Percentiles rank a stretch among this genome's conserved stretches.
Conservation (phyloP, 2,797 vertebrate genomes). For the Pangasius sanitwongsei region DNA sequence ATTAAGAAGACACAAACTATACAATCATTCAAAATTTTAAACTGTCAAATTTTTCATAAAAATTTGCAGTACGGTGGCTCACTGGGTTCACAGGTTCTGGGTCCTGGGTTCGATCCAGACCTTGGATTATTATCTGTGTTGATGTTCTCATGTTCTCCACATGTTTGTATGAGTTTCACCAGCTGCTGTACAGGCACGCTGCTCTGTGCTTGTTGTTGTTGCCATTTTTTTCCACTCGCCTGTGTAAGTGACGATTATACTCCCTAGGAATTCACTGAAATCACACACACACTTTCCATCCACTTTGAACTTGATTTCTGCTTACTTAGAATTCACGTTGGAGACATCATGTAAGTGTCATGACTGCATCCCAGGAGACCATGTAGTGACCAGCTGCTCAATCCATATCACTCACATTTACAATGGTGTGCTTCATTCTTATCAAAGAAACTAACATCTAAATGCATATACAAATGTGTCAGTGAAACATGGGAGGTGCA, state of each 20-base stretch:
- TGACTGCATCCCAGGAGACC: not conserved
- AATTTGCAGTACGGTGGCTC: not conserved
- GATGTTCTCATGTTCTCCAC: not conserved
- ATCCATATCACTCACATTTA: not conserved
- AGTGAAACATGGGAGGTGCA: not conserved
- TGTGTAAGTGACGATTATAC: not conserved
- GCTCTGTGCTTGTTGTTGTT: not conserved
- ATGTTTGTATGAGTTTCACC: not conserved
- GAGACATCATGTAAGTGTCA: not conserved
- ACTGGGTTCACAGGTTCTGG: not conserved
- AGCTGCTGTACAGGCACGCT: not conserved
- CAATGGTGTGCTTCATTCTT: not conserved
- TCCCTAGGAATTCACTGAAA: not conserved
- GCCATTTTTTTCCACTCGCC: not conserved
- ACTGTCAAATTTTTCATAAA: not conserved
- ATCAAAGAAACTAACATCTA: not conserved
- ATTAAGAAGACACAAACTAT: not conserved
- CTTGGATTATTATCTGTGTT: not conserved
- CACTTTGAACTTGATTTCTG: not conserved
- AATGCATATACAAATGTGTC: not conserved
- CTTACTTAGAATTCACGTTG: not conserved
- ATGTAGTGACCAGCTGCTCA: not conserved
- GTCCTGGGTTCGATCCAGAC: not conserved
- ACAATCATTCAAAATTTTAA: not conserved
- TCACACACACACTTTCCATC: not conserved